phyloP scores from a whole-genome alignment of 2,113 vertebrate species.

The Atherinomorus stipes region DNA sequence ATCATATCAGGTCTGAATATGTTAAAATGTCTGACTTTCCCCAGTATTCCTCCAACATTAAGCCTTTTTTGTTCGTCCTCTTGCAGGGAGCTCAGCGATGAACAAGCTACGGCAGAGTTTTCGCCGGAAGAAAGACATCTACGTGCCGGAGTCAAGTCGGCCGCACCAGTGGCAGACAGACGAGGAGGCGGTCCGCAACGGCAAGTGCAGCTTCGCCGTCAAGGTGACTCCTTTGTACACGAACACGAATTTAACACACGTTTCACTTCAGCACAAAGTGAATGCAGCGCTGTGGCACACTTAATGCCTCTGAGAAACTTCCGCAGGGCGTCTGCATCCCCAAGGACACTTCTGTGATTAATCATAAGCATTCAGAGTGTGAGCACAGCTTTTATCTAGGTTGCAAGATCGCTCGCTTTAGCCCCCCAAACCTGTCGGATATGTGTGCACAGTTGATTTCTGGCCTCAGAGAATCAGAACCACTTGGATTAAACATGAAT shows the following conservation, averaged over 20 bases:
- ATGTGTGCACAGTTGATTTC: conserved; percentile 2
- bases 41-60: no score
- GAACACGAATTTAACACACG: conserved; percentile 16
- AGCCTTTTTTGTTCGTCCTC: background rate
- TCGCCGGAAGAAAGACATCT: conserved; percentile 98
- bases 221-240: conserved; percentile 87
- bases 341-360: conserved; percentile 59
- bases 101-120: conserved; percentile 99
- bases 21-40: no score
- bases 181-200: conserved; percentile 96
- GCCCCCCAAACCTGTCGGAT: conserved; percentile 31
- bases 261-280: background rate
- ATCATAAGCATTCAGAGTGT: conserved; percentile 53
- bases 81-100: conserved; percentile 90
- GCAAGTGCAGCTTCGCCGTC: conserved; percentile 97
- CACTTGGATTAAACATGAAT: background rate
- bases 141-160: conserved; percentile 97
- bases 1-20: no score
- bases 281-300: background rate
- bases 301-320: conserved; percentile 28
- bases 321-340: conserved; percentile 14
- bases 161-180: conserved; percentile 99
- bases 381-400: conserved; percentile 53
- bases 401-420: conserved; percentile 18
- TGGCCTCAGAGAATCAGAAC: background rate